Base-by-base conservation (phyloP, 2,113 vertebrate species). In the Zapornia atra region DNA sequence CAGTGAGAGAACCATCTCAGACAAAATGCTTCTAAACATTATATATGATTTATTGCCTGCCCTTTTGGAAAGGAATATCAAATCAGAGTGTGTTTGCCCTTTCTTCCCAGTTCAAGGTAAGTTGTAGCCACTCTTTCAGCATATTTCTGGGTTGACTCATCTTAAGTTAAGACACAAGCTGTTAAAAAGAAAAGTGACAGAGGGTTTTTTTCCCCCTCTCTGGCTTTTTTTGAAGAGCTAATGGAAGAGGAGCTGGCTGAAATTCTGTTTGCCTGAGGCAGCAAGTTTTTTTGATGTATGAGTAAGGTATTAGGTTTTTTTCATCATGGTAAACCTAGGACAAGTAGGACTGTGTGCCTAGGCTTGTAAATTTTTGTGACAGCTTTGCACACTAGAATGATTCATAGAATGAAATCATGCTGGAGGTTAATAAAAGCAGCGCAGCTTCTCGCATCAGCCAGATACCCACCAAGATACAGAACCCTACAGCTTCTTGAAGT, bases 331-430 rank as follows among this genome's bases (percentile, higher is more conserved):
- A 94, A 96, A 87, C 66, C 86, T 16, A 63, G 65, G 36, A 53
- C 60, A 59, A 92, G 69, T 54, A 91, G 54, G 40, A 82, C 81
- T 86, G 44, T 94, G 76, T 95, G 95, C 65, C 90, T 88, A 70
- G 69, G 36, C 96, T 96, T 95, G 96, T 94, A 84, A 75, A 92
- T 90, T 93, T 93, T 95, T 83, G 34, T 86, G 76, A 82, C 77
- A 94, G 57, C 33, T 95, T 95, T 96, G 73, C 95, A 82, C 90
- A 86, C 38, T 44, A 40, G 83, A 90, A 72, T 90, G 80, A 96
- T 89, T 95, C 80, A 93, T 14, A 7, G 50, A 91, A 93, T 79
- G 56, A 93, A 94, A 79, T 88, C 93, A 89, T 54, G n/a, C 57
- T 95, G 87, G 88, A 86, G 90, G 61, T 87, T 69, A 95, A 92